A percentile compares a stretch with the other conserved stretches of the same genome.
Evolutionary conservation across 1,140 invertebrate genomes (phyloP).

Genomic region (Lepeophtheirus salmonis): DNA sequence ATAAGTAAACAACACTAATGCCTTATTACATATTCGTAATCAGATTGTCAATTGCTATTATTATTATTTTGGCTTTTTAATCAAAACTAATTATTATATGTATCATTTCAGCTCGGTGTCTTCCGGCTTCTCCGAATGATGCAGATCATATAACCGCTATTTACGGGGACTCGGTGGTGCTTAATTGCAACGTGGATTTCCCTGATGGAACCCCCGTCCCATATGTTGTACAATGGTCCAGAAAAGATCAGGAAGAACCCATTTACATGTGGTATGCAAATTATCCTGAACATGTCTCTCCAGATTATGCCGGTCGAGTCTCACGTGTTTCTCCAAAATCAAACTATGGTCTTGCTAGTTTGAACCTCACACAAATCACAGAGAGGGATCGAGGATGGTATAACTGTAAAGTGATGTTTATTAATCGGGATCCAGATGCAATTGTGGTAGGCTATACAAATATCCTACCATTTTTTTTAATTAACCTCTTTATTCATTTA

Average conservation of each 20-base stretch:
- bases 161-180: constrained; percentile 78
- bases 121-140: too few species aligned
- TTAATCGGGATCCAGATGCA: constrained; percentile 68
- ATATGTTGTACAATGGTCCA: constrained; percentile 42
- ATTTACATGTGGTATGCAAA: constrained; percentile 95
- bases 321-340: constrained; percentile 51
- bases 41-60: too few species aligned
- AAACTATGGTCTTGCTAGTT: constrained; percentile 52
- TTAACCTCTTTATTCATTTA: neutral
- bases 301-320: constrained; percentile 73
- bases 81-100: too few species aligned
- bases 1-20: too few species aligned
- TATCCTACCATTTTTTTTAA: neutral
- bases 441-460: neutral
- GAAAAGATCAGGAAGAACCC: constrained; percentile 44
- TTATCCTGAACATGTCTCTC: constrained; percentile 78
- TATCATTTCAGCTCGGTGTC: neutral
- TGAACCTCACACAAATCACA: constrained; percentile 76
- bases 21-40: too few species aligned
- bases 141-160: constrained; percentile 86
- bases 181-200: constrained; percentile 89
- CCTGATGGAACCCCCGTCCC: constrained; percentile 43
- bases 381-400: constrained; percentile 92
- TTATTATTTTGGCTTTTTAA: too few species aligned
- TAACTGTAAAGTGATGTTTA: constrained; percentile 85